Base-by-base conservation (phyloP, 2,113 vertebrate genomes). In the Brachyhypopomus gauderio region DNA sequence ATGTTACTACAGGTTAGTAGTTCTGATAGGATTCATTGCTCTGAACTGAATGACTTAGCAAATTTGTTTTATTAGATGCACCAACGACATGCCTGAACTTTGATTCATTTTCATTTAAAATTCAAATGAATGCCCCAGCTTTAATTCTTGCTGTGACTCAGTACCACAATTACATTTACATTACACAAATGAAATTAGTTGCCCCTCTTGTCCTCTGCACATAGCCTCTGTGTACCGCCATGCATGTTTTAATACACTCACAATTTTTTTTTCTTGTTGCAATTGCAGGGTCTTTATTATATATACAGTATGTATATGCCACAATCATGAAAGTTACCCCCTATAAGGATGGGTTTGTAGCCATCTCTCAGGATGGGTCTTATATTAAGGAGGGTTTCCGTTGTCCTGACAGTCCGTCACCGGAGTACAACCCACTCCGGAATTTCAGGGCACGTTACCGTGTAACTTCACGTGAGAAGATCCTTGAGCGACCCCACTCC, bases 231-330 rank as follows among this genome's bases (percentile, higher is more conserved):
- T 66, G 19, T 66, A 34, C 45, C 2, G 45, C 11, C 12, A 14
- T 52, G 9, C 30, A 66, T 30, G 17, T 30, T 66, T 66, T 66
- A 19, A 66, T 66, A 60, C 9, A 22, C 20, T 60, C 59, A 62
- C 9, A 1, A 22, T n/a, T 62, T 55, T 9, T 14, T 19, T 48
- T 64, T 60, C 48, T 58, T 66, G 17, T 19, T 3, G 20, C 23
- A 45, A 11, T 71, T 84, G 0, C 88, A 95, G 95, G 95, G 4
- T 84, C 88, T 5, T 89, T 95, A 25, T 86, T 97, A 56, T 89
- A 87, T 0, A 90, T 92, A 1, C 94, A 95, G 88, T 89, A 90
- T 7, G 86, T 94, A 23, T 89, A 95, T 25, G 87, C 93, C 0
- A 70, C 93, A 0, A 88, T 94, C 0, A 89, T 89, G 69, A 89